Conservation (phyloP, 2,888 invertebrate genomes). For the Drosophila borborema region DNA sequence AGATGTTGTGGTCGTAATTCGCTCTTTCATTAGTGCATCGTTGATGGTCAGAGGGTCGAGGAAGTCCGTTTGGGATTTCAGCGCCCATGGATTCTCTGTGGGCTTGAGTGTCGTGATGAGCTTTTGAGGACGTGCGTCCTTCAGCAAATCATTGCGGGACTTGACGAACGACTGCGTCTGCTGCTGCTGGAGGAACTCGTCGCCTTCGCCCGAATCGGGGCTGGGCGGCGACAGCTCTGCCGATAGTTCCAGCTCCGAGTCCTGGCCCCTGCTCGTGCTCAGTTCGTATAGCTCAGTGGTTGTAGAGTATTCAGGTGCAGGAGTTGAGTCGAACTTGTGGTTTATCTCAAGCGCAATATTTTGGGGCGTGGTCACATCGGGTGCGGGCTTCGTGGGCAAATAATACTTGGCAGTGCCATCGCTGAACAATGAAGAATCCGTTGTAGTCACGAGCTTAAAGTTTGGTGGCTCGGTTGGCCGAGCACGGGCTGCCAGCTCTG, state of each 20-base stretch:
- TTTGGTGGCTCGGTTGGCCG: conserved; percentile 91
- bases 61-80: conserved; percentile 88
- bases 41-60: conserved; percentile 91
- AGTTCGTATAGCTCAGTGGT: conserved; percentile 84
- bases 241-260: conserved; percentile 74
- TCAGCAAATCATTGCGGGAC: conserved; percentile 85
- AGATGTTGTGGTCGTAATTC: conserved; percentile 54
- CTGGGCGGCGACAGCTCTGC: conserved; percentile 85
- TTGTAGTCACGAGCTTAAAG: conserved; percentile 67
- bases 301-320: conserved; percentile 63
- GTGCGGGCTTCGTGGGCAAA: conserved; percentile 76
- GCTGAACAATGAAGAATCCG: conserved; percentile 70
- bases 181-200: conserved; percentile 89
- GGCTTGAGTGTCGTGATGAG: conserved; percentile 69
- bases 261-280: conserved; percentile 86
- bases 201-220: conserved; percentile 85
- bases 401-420: conserved; percentile 82
- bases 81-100: conserved; percentile 85
- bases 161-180: conserved; percentile 90
- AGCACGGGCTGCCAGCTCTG: conserved; percentile 89
- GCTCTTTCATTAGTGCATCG: conserved; percentile 87
- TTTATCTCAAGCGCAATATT: conserved; percentile 87
- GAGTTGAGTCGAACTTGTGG: conserved; percentile 78
- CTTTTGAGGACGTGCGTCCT: conserved; percentile 58
- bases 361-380: conserved; percentile 86